Evolutionary conservation across 1,140 invertebrate species (phyloP), one percentile per base, ranked within the genome.

Genomic region (Andrena cerasifolii): DNA sequence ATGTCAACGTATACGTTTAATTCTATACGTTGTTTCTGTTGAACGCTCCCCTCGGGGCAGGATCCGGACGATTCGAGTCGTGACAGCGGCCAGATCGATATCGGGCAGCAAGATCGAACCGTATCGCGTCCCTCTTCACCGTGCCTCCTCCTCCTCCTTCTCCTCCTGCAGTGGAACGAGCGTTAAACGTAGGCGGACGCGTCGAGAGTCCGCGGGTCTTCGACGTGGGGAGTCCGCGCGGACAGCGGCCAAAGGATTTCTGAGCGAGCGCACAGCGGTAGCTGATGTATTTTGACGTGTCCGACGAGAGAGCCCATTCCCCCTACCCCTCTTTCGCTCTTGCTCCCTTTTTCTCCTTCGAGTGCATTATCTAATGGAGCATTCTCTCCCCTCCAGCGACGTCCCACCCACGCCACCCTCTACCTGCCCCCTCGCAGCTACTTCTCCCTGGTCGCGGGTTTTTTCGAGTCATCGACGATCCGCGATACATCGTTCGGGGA

Each of bases 221-320:
- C 91, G 79, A 92, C 91, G 91, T 92, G 90, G 91, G 91, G 88
- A 91, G 90, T 91, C 91, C 84, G 66, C 61, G 71, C 71, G 79
- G 80, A 84, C 81, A 88, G 77, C 77, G 85, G 80, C 78, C 87
- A 65, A 59, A 87, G 82, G 86, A 86, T 91, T 91, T 92, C 91
- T 90, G 87, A 91, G 56, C 86, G 87, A 93, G 77, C 87, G 91
- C 90, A 91, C 89, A 91, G 90, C 91, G 87, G 90, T 91, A 91
- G 91, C 90, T 92, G 90, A 93, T 93, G 87, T 91, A 90, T 92
- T 92, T 90, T 92, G 91, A 93, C 91, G 90, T 91, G 88, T 82
- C 89, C 88, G 84, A 87, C 89, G 89, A 83, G 80, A 84, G 80
- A 82, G 63, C 36, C 74, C 67, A 59, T 53, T 73, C n/a, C 8